Evolutionary conservation across 2,113 vertebrate species (phyloP).

Genomic region (Microtus ochrogaster): DNA sequence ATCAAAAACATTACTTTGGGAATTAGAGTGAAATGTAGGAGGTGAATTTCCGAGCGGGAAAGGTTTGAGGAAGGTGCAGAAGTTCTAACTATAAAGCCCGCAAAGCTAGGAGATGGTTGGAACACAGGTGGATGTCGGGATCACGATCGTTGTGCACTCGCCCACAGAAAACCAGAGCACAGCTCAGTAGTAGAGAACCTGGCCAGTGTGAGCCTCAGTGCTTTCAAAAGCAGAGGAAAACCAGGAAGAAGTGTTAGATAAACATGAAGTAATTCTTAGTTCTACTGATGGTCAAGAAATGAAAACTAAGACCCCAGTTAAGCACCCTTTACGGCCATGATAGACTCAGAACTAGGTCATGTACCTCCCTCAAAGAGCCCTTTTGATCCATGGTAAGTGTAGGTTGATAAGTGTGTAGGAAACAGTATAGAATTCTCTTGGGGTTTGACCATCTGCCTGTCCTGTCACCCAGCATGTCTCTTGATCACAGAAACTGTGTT

Average conservation of each 20-base stretch:
- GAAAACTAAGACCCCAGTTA: not conserved
- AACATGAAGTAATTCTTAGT: not conserved
- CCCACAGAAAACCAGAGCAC: not conserved
- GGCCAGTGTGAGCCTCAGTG: not conserved
- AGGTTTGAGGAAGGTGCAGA: not conserved
- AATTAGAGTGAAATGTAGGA: constrained; percentile 12
- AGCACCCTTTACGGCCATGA: no score
- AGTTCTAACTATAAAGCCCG: not conserved
- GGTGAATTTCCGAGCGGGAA: not conserved
- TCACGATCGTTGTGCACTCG: not conserved
- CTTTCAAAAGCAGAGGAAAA: not conserved
- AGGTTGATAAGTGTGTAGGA: not conserved
- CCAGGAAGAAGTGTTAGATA: not conserved
- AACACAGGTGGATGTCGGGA: not conserved
- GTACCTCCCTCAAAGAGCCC: not conserved
- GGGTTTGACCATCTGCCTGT: no score
- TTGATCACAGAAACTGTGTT: not conserved
- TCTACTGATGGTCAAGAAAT: not conserved
- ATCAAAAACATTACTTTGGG: constrained; percentile 18
- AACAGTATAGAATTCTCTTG: not conserved
- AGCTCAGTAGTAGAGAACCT: not conserved
- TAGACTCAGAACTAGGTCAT: not conserved
- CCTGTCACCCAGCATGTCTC: not conserved
- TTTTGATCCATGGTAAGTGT: not conserved
- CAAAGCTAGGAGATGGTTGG: not conserved